Base-by-base conservation (phyloP, 1,140 invertebrate species). In the Forficula auricularia region DNA sequence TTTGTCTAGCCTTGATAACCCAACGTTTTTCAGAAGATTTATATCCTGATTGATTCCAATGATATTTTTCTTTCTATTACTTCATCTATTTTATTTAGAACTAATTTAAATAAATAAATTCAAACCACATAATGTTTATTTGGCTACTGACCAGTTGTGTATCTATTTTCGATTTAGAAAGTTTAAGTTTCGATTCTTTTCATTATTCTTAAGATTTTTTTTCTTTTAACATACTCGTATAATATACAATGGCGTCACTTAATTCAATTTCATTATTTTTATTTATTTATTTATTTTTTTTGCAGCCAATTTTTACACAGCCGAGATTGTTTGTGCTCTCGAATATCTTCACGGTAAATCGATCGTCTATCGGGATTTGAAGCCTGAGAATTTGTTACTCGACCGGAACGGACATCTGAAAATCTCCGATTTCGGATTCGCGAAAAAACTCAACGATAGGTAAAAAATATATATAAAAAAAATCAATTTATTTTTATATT, bases 351-450 rank as follows among this genome's bases (percentile, higher is more conserved):
- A 98, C 62, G 73, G 75, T 12, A 71, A 82, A 45, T 77, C 75
- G 54, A 83, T 92, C 44, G 85, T 91, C 8, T 89, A 89, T 60
- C 65, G 81, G 31, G 79, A 78, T 56, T 58, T 82, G 35, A 92
- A 92, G 60, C 89, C 88, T 2, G 92, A 97, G 60, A 97, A 97
- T 62, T 64, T 97, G 14, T 65, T 97, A 1, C 65, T 97, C 15
- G 90, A 92, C 54, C 72, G 71, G 50, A 83, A 92, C 51, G 92
- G 92, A 0, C 91, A 97, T 61, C 64, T 97, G 45, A 95, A 95
- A 63, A 89, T 97, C 42, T 95, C 90, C 10, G 92, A 97, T 63
- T 97, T 97, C 63, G 92, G 92, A 27, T 97, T 97, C 60, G 89
- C 91, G 6, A 97, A 97, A 63, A 85, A 86, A 54, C 62, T 97